Conservation (phyloP, 2,888 invertebrate species). For the Caenorhabditis afra region DNA sequence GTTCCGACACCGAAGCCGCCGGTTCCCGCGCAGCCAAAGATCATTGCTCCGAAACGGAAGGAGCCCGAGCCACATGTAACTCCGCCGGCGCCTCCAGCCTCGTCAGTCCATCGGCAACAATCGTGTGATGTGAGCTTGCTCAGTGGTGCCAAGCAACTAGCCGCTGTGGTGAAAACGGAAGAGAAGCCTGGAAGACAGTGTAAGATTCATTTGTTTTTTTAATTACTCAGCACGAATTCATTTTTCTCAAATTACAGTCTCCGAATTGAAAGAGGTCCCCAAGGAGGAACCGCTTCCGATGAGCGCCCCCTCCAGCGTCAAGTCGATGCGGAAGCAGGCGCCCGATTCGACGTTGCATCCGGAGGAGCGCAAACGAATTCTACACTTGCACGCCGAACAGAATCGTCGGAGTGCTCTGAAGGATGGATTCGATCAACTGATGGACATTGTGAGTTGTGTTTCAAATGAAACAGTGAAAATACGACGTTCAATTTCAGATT, state of each 20-base stretch:
- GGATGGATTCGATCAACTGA: constrained; percentile 80
- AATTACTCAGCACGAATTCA: background rate
- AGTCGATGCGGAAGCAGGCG: constrained; percentile 58
- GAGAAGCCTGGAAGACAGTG: constrained; percentile 21
- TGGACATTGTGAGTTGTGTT: constrained; percentile 72
- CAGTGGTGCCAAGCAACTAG: background rate
- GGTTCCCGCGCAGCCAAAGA: constrained; percentile 18
- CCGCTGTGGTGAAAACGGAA: constrained; percentile 5
- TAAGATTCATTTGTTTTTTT: constrained; percentile 4
- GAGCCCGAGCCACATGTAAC: background rate
- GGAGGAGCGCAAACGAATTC: constrained; percentile 78
- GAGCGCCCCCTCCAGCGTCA: constrained; percentile 67
- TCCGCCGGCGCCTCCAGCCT: no score
- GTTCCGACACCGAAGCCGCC: constrained; percentile 5
- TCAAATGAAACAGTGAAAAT: background rate
- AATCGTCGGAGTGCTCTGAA: constrained; percentile 79
- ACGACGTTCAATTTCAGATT: constrained; percentile 55
- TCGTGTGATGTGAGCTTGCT: constrained; percentile 40
- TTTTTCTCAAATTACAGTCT: constrained; percentile 17
- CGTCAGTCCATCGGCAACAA: constrained; percentile 29
- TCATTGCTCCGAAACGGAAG: constrained; percentile 1
- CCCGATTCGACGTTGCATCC: constrained; percentile 79
- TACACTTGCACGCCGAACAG: constrained; percentile 80
- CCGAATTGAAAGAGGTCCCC: constrained; percentile 16
- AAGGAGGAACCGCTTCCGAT: constrained; percentile 58